A percentile compares a stretch with the other conserved stretches of the same genome.
These are phyloP conservation scores for Pungitius pungitius DNA, from an alignment of 2,113 vertebrate genomes.

Conservation along the genomic window DNA sequence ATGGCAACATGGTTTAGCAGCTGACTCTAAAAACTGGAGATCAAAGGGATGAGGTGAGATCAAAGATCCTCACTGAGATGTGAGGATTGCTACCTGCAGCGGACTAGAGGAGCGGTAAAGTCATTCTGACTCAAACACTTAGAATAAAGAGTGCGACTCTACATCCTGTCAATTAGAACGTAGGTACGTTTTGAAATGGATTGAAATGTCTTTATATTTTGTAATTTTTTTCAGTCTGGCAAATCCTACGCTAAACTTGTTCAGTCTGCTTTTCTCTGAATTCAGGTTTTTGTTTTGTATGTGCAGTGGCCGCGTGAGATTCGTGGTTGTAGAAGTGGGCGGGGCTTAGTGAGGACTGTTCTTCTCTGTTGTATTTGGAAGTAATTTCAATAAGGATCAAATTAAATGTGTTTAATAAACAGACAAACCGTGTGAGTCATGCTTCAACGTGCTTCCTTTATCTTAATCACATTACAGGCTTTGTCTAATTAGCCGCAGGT, in stretches of 20 bases:
- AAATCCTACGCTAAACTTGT: no score
- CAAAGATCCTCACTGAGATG: slow-evolving; percentile 4
- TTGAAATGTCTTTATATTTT: no score
- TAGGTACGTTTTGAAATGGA: background rate
- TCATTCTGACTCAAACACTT: background rate
- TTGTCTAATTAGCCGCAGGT: slow-evolving; percentile 1
- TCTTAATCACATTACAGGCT: background rate
- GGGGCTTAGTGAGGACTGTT: background rate
- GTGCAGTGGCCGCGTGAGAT: no score
- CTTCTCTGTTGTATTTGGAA: no score
- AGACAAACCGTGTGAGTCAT: background rate
- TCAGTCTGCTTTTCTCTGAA: no score
- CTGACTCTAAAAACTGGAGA: background rate
- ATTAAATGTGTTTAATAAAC: background rate
- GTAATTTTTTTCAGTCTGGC: no score
- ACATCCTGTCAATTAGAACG: background rate
- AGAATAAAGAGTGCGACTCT: background rate
- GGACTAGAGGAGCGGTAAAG: background rate
- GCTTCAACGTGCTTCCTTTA: background rate
- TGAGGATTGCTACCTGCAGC: slow-evolving; percentile 1
- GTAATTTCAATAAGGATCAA: no score
- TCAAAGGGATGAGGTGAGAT: slow-evolving; percentile 9
- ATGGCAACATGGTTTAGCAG: background rate
- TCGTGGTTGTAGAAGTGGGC: no score
- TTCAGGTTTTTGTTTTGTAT: no score